A percentile compares a stretch with the other conserved stretches of the same genome.
Evolutionary conservation across 2,888 invertebrate species (phyloP).

Genomic region (Trachelus troglodyta): DNA sequence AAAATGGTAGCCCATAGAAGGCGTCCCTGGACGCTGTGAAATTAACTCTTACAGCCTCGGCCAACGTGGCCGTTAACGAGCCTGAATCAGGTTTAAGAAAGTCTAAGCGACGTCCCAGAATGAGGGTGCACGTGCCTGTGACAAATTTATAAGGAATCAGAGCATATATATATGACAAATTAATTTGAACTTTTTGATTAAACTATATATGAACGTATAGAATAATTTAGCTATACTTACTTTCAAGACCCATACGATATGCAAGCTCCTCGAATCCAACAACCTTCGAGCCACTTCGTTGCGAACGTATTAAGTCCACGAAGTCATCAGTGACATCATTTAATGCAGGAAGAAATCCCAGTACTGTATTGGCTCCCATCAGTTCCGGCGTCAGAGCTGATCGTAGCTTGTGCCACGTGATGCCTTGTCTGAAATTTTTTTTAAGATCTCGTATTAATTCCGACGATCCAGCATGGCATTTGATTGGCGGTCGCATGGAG

Average conservation of each 20-base stretch:
- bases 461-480: background rate
- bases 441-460: slow-evolving; percentile 15
- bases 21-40: slow-evolving; percentile 85
- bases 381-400: slow-evolving; percentile 79
- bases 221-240: slow-evolving; percentile 65
- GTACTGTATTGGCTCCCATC: slow-evolving; percentile 80
- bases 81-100: slow-evolving; percentile 72
- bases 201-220: background rate
- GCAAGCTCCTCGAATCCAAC: slow-evolving; percentile 79
- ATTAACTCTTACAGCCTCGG: slow-evolving; percentile 80
- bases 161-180: slow-evolving; percentile 4
- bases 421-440: slow-evolving; percentile 74
- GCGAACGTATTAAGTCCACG: slow-evolving; percentile 73
- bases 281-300: slow-evolving; percentile 62
- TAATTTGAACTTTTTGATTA: background rate
- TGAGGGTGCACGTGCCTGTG: slow-evolving; percentile 79
- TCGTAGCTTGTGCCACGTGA: slow-evolving; percentile 81
- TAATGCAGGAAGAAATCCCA: slow-evolving; percentile 79
- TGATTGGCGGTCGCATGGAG: too few relatives aligned
- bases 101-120: slow-evolving; percentile 83
- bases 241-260: slow-evolving; percentile 84
- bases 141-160: slow-evolving; percentile 19
- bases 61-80: slow-evolving; percentile 73
- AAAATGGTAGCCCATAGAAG: slow-evolving; percentile 83
- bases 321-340: slow-evolving; percentile 84